Evolutionary conservation across 2,113 vertebrate genomes (phyloP).

Genomic region (human): DNA sequence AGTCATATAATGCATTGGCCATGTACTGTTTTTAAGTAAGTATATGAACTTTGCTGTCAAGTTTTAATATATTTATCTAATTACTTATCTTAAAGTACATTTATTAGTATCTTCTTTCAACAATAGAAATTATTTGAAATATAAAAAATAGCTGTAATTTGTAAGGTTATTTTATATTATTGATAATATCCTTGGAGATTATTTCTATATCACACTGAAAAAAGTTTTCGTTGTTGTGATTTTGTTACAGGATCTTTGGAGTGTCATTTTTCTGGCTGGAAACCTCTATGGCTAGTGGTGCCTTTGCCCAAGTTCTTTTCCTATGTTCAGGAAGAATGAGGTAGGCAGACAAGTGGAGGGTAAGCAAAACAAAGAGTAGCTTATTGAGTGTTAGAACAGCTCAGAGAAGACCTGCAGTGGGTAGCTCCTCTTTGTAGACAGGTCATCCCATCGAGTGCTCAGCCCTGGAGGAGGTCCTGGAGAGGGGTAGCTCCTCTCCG

Average conservation of each 20-base stretch:
- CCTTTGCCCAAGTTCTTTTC: too few species aligned
- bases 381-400: too few species aligned
- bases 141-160: background rate
- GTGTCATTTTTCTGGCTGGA: too few species aligned
- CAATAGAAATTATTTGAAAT: background rate
- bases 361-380: too few species aligned
- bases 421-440: too few species aligned
- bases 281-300: too few species aligned
- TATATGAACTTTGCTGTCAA: background rate
- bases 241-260: background rate
- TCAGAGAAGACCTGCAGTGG: too few species aligned
- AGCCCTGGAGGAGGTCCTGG: too few species aligned
- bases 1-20: background rate
- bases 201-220: background rate
- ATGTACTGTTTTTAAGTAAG: background rate
- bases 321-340: too few species aligned
- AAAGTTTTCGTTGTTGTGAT: background rate
- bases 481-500: too few species aligned
- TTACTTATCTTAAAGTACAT: background rate
- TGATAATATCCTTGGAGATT: background rate
- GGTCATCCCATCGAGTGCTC: too few species aligned
- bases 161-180: background rate
- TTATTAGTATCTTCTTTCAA: background rate
- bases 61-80: background rate
- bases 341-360: too few species aligned